Conservation (phyloP, 2,113 vertebrate genomes). For the Arvicanthis niloticus region DNA sequence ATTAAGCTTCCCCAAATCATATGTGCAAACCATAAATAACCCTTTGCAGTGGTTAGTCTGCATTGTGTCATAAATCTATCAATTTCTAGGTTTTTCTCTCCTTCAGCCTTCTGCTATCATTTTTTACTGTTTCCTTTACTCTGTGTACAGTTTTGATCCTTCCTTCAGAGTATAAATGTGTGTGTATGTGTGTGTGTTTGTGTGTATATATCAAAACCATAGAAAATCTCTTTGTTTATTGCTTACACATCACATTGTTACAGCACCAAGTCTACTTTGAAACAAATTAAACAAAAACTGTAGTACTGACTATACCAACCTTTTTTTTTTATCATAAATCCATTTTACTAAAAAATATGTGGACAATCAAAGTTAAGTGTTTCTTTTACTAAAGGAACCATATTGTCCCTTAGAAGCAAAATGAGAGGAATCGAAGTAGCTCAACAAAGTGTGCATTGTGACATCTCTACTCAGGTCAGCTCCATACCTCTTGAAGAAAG, state of each 20-base stretch:
- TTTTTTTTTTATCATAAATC: not conserved
- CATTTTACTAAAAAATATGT: constrained; percentile 1
- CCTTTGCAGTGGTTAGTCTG: not conserved
- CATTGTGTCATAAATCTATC: not conserved
- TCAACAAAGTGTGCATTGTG: not conserved
- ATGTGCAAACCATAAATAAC: not conserved
- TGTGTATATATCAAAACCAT: not conserved
- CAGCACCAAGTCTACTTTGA: not conserved
- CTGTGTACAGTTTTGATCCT: not conserved
- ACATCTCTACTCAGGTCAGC: not conserved
- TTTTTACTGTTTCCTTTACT: constrained; percentile 4
- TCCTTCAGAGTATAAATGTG: not conserved
- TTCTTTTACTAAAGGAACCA: not conserved
- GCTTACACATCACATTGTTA: not conserved
- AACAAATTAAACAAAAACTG: not conserved
- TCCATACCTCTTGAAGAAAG: not conserved
- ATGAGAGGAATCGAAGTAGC: not conserved
- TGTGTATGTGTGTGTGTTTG: not conserved
- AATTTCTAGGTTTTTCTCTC: not conserved
- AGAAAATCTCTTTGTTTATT: not conserved
- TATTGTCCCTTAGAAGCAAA: not conserved
- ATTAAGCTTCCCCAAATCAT: not conserved
- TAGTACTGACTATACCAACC: not conserved
- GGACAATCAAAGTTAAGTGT: not conserved
- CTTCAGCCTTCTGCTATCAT: not conserved